These are phyloP conservation scores for Zaprionus gabonicus DNA, from an alignment of 1,140 invertebrate species.

Conservation along the genomic window DNA sequence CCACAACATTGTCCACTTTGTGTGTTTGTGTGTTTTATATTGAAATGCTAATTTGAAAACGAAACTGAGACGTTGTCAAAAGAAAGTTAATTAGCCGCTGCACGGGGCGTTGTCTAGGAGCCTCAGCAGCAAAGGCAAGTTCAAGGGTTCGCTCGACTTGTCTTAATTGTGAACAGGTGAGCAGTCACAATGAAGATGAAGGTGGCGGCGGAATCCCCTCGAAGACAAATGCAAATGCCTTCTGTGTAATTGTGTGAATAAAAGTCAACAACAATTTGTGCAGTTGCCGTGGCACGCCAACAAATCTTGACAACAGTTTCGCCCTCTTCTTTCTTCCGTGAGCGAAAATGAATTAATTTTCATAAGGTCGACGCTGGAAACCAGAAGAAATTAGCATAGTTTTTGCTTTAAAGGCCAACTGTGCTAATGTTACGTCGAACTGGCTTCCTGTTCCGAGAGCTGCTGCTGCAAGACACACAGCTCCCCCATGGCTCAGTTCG, in stretches of 20 bases:
- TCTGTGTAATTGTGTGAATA: slow-evolving; percentile 77
- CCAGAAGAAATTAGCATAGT: slow-evolving; percentile 72
- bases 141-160: slow-evolving; percentile 54
- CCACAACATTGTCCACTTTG: slow-evolving; percentile 47
- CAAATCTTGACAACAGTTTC: slow-evolving; percentile 36
- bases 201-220: neutral
- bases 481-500: slow-evolving; percentile 51
- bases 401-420: slow-evolving; percentile 57
- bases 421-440: slow-evolving; percentile 67
- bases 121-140: slow-evolving; percentile 40
- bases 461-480: slow-evolving; percentile 21
- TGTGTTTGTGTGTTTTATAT: slow-evolving; percentile 31
- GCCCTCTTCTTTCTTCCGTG: neutral
- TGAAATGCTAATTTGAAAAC: slow-evolving; percentile 69
- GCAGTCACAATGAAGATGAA: slow-evolving; percentile 25
- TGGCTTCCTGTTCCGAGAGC: slow-evolving; percentile 54
- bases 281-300: slow-evolving; percentile 61
- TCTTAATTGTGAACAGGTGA: slow-evolving; percentile 63
- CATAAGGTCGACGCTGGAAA: slow-evolving; percentile 51
- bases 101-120: slow-evolving; percentile 17
- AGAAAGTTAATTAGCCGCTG: slow-evolving; percentile 70
- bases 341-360: slow-evolving; percentile 72
- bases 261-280: slow-evolving; percentile 80
- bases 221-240: slow-evolving; percentile 57
- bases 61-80: slow-evolving; percentile 63